Percentiles rank a stretch among this genome's conserved stretches.
phyloP scores from a whole-genome alignment of 2,113 vertebrate genomes.

The Micromys minutus region DNA sequence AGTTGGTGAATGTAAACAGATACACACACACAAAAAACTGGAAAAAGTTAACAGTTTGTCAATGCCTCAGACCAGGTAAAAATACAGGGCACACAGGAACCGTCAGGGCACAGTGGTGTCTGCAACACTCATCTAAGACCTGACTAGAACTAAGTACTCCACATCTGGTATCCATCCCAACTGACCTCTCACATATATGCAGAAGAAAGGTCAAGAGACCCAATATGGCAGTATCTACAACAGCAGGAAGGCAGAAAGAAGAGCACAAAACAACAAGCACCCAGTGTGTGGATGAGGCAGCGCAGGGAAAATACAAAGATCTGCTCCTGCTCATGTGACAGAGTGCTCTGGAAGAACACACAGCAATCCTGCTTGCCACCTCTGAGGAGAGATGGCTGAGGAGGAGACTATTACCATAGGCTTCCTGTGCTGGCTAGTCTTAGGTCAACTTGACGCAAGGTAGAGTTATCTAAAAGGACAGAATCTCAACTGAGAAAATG shows the following conservation, averaged over 20 bases:
- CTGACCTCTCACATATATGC: background rate
- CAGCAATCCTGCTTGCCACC: background rate
- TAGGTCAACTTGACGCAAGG: background rate
- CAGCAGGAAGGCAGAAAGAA: background rate
- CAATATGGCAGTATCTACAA: background rate
- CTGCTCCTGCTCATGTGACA: background rate
- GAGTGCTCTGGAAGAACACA: background rate
- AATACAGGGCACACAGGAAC: background rate
- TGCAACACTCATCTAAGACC: background rate
- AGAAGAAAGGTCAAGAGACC: background rate
- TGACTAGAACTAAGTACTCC: background rate
- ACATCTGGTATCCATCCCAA: background rate
- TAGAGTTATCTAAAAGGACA: background rate
- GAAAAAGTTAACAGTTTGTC: background rate
- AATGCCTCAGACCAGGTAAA: slow-evolving; percentile 1
- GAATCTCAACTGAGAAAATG: background rate
- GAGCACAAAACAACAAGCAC: background rate
- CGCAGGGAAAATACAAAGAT: background rate
- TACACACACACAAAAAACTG: background rate
- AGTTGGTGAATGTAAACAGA: slow-evolving; percentile 20
- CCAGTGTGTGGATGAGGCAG: background rate
- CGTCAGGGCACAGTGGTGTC: background rate
- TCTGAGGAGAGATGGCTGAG: background rate
- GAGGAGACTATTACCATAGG: background rate
- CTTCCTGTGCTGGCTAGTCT: background rate